phyloP scores from a whole-genome alignment of 2,113 vertebrate species.

The Strigops habroptila region DNA sequence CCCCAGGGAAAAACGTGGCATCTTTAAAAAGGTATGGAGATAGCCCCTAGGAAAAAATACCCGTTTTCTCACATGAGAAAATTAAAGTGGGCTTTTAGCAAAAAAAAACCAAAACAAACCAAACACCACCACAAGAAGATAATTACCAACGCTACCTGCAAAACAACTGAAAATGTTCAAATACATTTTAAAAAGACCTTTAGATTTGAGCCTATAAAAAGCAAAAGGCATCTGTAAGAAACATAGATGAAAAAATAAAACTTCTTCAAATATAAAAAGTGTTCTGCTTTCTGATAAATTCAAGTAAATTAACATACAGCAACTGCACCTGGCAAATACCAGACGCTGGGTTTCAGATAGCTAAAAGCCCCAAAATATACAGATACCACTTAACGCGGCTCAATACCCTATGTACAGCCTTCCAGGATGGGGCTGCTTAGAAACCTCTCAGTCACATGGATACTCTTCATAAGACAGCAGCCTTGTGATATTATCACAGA shows the following conservation, averaged over 20 bases:
- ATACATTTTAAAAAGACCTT: slow-evolving; percentile 33
- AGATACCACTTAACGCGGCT: slow-evolving; percentile 71
- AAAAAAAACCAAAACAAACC: neutral
- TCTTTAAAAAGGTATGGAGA: neutral
- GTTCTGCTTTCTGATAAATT: slow-evolving; percentile 59
- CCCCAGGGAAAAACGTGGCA: neutral
- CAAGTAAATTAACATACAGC: slow-evolving; percentile 71
- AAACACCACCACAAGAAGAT: neutral
- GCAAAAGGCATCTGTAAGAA: slow-evolving; percentile 54
- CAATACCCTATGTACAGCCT: slow-evolving; percentile 42
- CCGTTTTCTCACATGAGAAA: slow-evolving; percentile 53
- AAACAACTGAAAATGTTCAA: slow-evolving; percentile 48
- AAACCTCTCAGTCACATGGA: neutral
- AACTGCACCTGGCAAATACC: slow-evolving; percentile 18
- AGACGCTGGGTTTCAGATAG: slow-evolving; percentile 38
- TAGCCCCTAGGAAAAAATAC: neutral
- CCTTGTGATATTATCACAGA: slow-evolving; percentile 45
- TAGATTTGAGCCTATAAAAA: slow-evolving; percentile 40
- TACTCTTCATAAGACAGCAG: slow-evolving; percentile 61
- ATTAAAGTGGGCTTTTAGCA: slow-evolving; percentile 18
- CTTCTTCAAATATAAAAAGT: slow-evolving; percentile 66
- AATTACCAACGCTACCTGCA: slow-evolving; percentile 20
- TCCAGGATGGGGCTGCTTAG: slow-evolving; percentile 37
- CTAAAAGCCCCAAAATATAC: slow-evolving; percentile 83
- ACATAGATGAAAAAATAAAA: slow-evolving; percentile 71